A percentile compares a stretch with the other conserved stretches of the same genome.
Conservation (phyloP, 2,888 invertebrate species). For the Punctoribates punctum region DNA sequence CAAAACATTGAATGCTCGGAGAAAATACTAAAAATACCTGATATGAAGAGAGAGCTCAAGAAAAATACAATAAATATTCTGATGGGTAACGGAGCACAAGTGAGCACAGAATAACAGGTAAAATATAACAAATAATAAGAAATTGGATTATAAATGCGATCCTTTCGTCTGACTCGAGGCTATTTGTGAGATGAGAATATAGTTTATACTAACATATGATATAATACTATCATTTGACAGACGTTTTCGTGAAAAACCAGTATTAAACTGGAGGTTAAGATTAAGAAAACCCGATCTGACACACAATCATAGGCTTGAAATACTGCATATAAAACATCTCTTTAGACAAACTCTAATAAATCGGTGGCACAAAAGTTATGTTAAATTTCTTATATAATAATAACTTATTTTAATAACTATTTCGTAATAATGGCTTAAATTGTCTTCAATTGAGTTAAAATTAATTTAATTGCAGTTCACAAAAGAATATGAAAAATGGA, state of each 20-base stretch:
- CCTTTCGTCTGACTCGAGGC: slow-evolving; percentile 18
- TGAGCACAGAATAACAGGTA: background rate
- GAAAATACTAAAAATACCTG: background rate
- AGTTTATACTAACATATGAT: slow-evolving; percentile 14
- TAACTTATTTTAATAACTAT: background rate
- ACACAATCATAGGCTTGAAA: background rate
- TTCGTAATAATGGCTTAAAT: slow-evolving; percentile 14
- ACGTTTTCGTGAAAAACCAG: slow-evolving; percentile 24
- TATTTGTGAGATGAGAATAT: slow-evolving; percentile 7
- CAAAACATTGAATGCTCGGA: background rate
- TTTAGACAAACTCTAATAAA: background rate
- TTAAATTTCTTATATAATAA: background rate
- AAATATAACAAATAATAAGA: background rate
- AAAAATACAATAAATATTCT: slow-evolving; percentile 7
- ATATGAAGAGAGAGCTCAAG: background rate
- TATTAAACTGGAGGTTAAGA: slow-evolving; percentile 27
- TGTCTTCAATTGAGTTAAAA: slow-evolving; percentile 31
- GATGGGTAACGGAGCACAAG: background rate
- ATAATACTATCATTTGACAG: background rate
- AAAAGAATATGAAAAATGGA: background rate
- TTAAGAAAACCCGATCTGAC: slow-evolving; percentile 24
- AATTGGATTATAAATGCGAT: background rate
- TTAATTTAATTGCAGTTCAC: slow-evolving; percentile 22
- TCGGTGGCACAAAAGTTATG: slow-evolving; percentile 1
- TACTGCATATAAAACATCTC: background rate